Percentiles rank a stretch among this genome's conserved stretches.
Conservation (phyloP, 2,888 invertebrate genomes). For the Thumatha senex region DNA sequence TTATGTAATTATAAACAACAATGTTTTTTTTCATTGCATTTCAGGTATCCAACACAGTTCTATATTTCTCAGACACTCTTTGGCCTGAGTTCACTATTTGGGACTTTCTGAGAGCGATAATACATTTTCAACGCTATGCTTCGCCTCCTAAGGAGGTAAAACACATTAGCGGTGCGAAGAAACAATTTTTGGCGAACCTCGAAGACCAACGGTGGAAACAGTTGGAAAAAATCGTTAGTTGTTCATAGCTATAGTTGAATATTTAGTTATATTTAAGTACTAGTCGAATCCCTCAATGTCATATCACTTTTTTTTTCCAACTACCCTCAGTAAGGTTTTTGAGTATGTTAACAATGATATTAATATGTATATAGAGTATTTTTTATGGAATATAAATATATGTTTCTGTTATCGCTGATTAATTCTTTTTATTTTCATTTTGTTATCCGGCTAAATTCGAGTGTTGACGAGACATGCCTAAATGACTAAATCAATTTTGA, state of each 20-base stretch:
- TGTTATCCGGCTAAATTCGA: no score
- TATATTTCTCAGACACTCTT: constrained; percentile 94
- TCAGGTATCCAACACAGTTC: constrained; percentile 89
- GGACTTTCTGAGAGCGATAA: constrained; percentile 93
- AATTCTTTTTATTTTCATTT: no score
- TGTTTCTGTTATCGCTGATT: no score
- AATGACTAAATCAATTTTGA: no score
- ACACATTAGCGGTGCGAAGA: constrained; percentile 49
- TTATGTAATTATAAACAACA: no score
- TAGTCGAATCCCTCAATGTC: background rate
- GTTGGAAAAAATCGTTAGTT: constrained; percentile 55
- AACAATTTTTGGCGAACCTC: constrained; percentile 68
- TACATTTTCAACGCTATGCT: constrained; percentile 90
- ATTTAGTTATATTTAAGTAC: background rate
- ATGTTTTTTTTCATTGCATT: constrained; percentile 25
- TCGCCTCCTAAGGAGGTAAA: constrained; percentile 43
- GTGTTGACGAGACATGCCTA: no score
- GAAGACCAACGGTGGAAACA: constrained; percentile 61
- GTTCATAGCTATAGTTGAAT: constrained; percentile 17
- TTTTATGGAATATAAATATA: no score
- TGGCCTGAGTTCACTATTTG: constrained; percentile 99
- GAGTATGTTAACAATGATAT: no score
- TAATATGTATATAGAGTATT: no score
- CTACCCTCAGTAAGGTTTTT: no score
- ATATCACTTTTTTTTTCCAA: no score